Base-by-base conservation (phyloP, 2,797 vertebrate genomes). In the Loris lydekkerianus region DNA sequence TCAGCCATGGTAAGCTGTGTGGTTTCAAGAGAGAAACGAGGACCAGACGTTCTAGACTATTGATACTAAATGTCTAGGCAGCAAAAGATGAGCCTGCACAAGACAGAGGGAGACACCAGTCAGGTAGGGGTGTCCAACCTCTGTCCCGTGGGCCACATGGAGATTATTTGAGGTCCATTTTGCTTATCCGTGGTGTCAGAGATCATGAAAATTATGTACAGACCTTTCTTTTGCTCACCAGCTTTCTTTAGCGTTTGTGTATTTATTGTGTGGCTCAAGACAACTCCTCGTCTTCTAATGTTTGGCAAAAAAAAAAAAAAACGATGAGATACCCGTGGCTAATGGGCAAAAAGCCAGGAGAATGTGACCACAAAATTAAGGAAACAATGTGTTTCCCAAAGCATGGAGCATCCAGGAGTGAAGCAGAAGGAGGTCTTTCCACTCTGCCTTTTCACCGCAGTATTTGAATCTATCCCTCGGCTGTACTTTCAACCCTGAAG, bases 391-490 rank as follows among this genome's bases (percentile, higher is more conserved):
- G 10, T 27, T 77, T 11, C 34, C 75, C 34, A 4, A 20, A 34
- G 17, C 37, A 3, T 1, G 10, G 20, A 0, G 9, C 0, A 2
- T 49, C 2, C 9, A 4, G 13, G 11, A 49, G 11, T 1, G 27
- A 72, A 29, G 23, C 61, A 31, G 3, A 53, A 56, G 8, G 13
- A n/a, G 0, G 23, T 40, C 23, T 49, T 3, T 25, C 81, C 1
- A 11, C 17, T 5, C 63, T 7, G 1, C 23, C 10, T 20, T 18
- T 1, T 29, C 10, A 2, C 25, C 10, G 18, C 2, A 0, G 1
- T 0, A 1, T 46, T 8, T 4, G 3, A 29, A 3, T n/a, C 72
- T 7, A 7, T 29, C 23, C 25, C 37, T 18, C 25, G 8, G 5
- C 27, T 11, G 0, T 15, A 11, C 63, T n/a, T 72, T 20, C 25